phyloP scores from a whole-genome alignment of 2,113 vertebrate genomes.

The Rhodinocichla rosea region DNA sequence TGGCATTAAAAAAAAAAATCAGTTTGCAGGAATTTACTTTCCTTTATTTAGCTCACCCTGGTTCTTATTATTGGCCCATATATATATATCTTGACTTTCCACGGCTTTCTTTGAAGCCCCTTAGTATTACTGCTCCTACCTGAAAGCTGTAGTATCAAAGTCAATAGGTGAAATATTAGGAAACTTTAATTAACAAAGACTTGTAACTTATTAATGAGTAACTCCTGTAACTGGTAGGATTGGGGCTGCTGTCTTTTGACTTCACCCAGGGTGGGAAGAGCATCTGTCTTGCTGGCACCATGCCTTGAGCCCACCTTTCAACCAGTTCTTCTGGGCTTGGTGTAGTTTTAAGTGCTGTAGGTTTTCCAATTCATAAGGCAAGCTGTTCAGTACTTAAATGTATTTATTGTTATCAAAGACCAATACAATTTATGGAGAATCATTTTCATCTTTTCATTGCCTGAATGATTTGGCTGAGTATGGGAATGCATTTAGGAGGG shows the following conservation, averaged over 20 bases:
- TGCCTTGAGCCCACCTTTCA: neutral
- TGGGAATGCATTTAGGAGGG: neutral
- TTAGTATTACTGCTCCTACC: neutral
- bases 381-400: neutral
- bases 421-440: neutral
- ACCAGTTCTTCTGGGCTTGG: neutral
- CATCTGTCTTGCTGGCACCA: neutral
- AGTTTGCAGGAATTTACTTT: neutral
- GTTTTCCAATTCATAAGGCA: neutral
- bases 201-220: neutral
- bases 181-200: neutral
- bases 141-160: neutral
- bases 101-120: neutral
- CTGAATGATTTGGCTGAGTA: neutral
- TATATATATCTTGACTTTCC: rapidly evolving
- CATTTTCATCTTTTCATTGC: neutral
- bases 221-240: neutral
- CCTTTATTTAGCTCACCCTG: neutral
- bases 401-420: neutral
- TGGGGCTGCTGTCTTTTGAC: neutral
- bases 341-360: neutral
- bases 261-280: neutral
- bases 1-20: neutral
- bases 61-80: neutral
- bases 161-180: constrained; percentile 8